Evolutionary conservation across 2,888 invertebrate genomes (phyloP).

Genomic region (Lutraria lutraria): DNA sequence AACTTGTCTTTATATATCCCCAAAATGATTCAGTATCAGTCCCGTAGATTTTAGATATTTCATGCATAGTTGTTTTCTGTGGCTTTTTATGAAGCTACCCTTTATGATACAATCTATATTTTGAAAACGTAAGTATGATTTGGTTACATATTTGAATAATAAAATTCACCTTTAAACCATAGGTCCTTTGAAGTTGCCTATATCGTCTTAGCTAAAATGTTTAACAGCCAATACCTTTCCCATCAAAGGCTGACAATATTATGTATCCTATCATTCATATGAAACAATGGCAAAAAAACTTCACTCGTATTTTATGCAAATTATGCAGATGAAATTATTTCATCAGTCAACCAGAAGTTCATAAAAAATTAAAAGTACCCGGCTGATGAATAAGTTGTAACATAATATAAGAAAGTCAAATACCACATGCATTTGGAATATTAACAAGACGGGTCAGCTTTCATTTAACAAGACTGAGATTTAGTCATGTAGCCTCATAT

Average conservation of each 20-base stretch:
- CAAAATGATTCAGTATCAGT: not conserved
- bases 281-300: slow-evolving; percentile 11
- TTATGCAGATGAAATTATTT: slow-evolving; percentile 26
- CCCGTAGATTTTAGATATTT: not conserved
- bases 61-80: slow-evolving; percentile 1
- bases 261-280: not conserved
- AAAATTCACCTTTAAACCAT: slow-evolving; percentile 50
- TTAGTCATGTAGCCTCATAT: not conserved
- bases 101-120: slow-evolving; percentile 20
- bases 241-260: not conserved
- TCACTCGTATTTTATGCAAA: not conserved
- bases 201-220: slow-evolving; percentile 23
- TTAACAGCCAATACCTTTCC: not conserved
- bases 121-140: slow-evolving; percentile 20
- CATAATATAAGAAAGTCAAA: not conserved
- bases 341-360: not conserved
- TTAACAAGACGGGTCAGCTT: not conserved
- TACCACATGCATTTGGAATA: not conserved
- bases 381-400: slow-evolving; percentile 19
- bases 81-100: not conserved
- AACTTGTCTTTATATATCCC: not conserved
- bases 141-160: slow-evolving; percentile 53
- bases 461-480: not conserved
- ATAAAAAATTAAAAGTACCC: not conserved
- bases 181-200: slow-evolving; percentile 49